Evolutionary conservation across 2,888 invertebrate genomes (phyloP), one percentile per base, ranked within the genome.

Genomic region (Cartodere bifasciata): DNA sequence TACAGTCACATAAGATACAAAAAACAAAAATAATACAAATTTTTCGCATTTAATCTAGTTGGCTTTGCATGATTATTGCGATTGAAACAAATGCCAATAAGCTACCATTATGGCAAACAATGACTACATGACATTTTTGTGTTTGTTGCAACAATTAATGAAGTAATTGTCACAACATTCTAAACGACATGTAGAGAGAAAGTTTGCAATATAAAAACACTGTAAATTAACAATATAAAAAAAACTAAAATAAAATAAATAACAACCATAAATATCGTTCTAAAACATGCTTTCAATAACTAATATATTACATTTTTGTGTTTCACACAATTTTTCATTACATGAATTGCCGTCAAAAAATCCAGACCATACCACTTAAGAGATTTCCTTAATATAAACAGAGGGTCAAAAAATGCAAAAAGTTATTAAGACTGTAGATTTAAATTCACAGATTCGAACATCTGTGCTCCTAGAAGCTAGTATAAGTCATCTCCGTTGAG

Each of bases 231-330:
- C 46, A 49, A 50, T 42, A 45, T 40, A 49, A 48, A 52, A 43
- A n/a, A n/a, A n/a, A n/a, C n/a, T n/a, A n/a, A n/a, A 46, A 44
- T 49, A 50, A 50, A 49, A 51, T 49, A 50, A 50, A 50, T 49
- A 51, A 53, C 47, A 52, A 51, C 49, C 50, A 55, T 53, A 52
- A 52, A 53, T 50, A 52, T 50, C 43, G 51, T 50, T 49, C 47
- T 46, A 44, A 47, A 53, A 51, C 53, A 53, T 54, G 52, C 50
- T 53, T 52, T 50, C 50, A 52, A 49, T 48, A 48, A 45, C n/a
- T n/a, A n/a, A n/a, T n/a, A n/a, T n/a, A n/a, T n/a, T n/a, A n/a
- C n/a, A n/a, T n/a, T n/a, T n/a, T n/a, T n/a, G n/a, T n/a, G n/a
- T n/a, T n/a, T n/a, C n/a, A n/a, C n/a, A n/a, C n/a, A n/a, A n/a